These are phyloP conservation scores for Epinephelus moara DNA, from an alignment of 2,113 vertebrate genomes.

Conservation along the genomic window DNA sequence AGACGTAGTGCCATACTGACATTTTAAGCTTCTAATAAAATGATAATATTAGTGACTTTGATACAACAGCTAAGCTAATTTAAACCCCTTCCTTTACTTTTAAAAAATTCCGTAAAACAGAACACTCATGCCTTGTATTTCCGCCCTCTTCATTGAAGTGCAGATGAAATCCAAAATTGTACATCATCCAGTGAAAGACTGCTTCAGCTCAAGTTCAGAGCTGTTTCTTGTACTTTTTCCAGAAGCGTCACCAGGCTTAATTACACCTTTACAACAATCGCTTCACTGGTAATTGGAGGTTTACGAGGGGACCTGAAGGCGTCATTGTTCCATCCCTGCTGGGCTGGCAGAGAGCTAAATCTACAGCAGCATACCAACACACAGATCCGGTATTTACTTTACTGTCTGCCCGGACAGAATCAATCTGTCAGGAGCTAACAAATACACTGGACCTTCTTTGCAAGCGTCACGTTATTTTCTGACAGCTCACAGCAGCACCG, in stretches of 20 bases:
- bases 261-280: not conserved
- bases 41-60: not conserved
- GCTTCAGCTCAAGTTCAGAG: not conserved
- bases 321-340: slow-evolving; percentile 68
- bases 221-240: no score
- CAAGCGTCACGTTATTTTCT: not conserved
- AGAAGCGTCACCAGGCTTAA: not conserved
- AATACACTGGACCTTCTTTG: not conserved
- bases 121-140: not conserved
- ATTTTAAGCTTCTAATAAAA: not conserved
- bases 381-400: not conserved
- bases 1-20: not conserved
- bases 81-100: not conserved
- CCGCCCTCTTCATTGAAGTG: not conserved
- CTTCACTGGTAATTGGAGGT: not conserved
- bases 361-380: slow-evolving; percentile 56
- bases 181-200: not conserved
- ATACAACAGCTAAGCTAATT: not conserved
- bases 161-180: not conserved
- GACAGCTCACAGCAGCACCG: slow-evolving; percentile 14
- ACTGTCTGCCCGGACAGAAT: not conserved
- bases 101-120: not conserved
- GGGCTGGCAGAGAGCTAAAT: slow-evolving; percentile 54
- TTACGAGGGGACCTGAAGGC: slow-evolving; percentile 67
- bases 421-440: not conserved